These are phyloP conservation scores for Dyspetes luteomarginatus DNA, from an alignment of 2,888 invertebrate species.

Conservation along the genomic window DNA sequence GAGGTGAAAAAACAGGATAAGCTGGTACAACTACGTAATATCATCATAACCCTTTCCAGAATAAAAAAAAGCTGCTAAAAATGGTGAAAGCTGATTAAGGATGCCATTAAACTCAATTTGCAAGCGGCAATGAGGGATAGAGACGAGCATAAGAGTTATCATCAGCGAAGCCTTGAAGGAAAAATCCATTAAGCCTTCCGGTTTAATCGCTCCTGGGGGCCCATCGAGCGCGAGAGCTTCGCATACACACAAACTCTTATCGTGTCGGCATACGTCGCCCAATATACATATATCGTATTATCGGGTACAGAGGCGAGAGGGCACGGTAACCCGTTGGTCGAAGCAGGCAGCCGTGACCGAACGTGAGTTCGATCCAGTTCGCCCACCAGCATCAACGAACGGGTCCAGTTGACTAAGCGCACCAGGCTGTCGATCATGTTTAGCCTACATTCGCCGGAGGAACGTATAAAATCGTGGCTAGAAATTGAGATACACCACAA, in stretches of 20 bases:
- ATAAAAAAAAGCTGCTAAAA: constrained; percentile 4
- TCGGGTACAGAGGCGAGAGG: constrained; percentile 34
- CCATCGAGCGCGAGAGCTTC: background rate
- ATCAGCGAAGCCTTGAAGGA: constrained; percentile 63
- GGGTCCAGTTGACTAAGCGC: constrained; percentile 9
- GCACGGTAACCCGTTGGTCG: constrained; percentile 38
- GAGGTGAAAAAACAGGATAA: background rate
- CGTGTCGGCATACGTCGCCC: background rate
- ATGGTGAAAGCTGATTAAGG: constrained; percentile 3
- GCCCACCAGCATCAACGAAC: constrained; percentile 34
- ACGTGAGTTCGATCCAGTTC: constrained; percentile 56
- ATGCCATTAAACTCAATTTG: constrained; percentile 24
- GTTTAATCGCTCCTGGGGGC: constrained; percentile 68
- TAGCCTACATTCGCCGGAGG: constrained; percentile 50
- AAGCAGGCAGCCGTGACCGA: constrained; percentile 52
- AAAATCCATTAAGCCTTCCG: constrained; percentile 74
- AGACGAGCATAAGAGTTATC: background rate
- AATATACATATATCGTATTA: constrained; percentile 15
- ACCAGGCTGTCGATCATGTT: constrained; percentile 29
- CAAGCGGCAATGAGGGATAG: constrained; percentile 19
- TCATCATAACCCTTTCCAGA: background rate
- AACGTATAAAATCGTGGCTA: background rate
- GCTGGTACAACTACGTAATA: background rate
- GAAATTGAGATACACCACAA: background rate
- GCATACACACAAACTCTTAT: background rate